Percentiles rank a stretch among this genome's conserved stretches.
Conservation (phyloP, 2,797 vertebrate species). For the Dryobates pubescens region DNA sequence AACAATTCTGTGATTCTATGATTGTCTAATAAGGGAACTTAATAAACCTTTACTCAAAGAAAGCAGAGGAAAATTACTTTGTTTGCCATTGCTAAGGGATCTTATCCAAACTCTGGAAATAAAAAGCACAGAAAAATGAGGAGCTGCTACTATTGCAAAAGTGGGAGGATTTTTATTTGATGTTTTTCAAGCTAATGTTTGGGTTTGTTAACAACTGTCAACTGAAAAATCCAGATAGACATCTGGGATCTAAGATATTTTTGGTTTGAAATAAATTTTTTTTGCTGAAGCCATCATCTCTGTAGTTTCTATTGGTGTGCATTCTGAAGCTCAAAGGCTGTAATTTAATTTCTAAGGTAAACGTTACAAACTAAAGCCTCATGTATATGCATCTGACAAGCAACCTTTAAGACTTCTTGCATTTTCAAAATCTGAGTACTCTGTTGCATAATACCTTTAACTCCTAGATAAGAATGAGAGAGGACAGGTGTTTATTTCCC, state of each 20-base stretch:
- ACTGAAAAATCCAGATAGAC: background rate
- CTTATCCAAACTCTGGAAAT: background rate
- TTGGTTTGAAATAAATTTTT: background rate
- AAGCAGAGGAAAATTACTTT: background rate
- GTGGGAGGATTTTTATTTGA: background rate
- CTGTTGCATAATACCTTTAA: constrained; percentile 15
- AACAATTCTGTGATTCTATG: too few species aligned
- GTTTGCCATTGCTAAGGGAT: background rate
- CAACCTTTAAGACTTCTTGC: background rate
- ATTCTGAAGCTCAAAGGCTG: background rate
- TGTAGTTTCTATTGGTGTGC: background rate
- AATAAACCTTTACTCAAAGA: background rate
- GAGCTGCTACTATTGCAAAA: background rate
- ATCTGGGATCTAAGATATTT: background rate
- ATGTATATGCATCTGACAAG: background rate
- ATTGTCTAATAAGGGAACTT: background rate
- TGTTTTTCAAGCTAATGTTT: background rate
- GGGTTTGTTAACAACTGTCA: background rate
- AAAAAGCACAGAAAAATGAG: background rate
- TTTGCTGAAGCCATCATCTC: background rate
- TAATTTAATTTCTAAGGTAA: background rate
- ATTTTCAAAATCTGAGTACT: background rate
- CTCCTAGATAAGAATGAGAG: constrained; percentile 7
- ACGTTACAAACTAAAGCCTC: background rate
- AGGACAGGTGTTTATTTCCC: constrained; percentile 19